These are phyloP conservation scores for Hestina assimilis DNA, from an alignment of 1,140 invertebrate species.

Conservation along the genomic window DNA sequence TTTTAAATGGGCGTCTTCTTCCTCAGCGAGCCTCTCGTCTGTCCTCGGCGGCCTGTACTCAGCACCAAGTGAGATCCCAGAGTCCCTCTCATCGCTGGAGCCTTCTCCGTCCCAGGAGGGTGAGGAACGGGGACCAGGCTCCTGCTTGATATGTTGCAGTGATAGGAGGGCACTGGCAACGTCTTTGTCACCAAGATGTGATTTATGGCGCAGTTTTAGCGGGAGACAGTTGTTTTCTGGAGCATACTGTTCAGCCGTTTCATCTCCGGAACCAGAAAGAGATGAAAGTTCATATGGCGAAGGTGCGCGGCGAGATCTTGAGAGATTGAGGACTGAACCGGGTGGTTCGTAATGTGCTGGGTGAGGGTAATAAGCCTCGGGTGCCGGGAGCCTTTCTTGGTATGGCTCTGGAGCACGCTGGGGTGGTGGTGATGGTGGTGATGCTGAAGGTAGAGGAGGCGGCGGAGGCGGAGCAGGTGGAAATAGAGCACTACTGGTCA, in stretches of 20 bases:
- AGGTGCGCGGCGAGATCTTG: constrained; percentile 78
- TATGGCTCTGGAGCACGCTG: constrained; percentile 78
- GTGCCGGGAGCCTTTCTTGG: constrained; percentile 71
- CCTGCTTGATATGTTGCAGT: constrained; percentile 90
- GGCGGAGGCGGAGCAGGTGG: constrained; percentile 81
- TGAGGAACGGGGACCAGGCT: constrained; percentile 85
- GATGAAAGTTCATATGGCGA: constrained; percentile 85
- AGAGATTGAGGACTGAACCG: constrained; percentile 84
- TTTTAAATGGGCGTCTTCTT: constrained; percentile 87
- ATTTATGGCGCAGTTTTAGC: constrained; percentile 94
- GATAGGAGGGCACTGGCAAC: constrained; percentile 88
- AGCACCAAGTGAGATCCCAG: constrained; percentile 88
- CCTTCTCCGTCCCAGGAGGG: constrained; percentile 91
- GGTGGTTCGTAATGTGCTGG: constrained; percentile 75
- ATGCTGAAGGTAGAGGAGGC: constrained; percentile 83
- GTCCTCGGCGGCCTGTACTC: constrained; percentile 75
- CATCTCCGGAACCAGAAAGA: constrained; percentile 85
- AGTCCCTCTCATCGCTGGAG: constrained; percentile 92
- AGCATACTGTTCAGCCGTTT: constrained; percentile 77
- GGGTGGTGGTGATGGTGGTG: constrained; percentile 76
- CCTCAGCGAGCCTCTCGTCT: constrained; percentile 70
- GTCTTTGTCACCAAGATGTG: constrained; percentile 92
- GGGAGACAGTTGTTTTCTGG: constrained; percentile 81
- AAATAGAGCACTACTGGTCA: constrained; percentile 79
- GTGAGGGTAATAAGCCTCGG: constrained; percentile 71